phyloP scores from a whole-genome alignment of 2,888 invertebrate species.

The Lathronympha strigana region DNA sequence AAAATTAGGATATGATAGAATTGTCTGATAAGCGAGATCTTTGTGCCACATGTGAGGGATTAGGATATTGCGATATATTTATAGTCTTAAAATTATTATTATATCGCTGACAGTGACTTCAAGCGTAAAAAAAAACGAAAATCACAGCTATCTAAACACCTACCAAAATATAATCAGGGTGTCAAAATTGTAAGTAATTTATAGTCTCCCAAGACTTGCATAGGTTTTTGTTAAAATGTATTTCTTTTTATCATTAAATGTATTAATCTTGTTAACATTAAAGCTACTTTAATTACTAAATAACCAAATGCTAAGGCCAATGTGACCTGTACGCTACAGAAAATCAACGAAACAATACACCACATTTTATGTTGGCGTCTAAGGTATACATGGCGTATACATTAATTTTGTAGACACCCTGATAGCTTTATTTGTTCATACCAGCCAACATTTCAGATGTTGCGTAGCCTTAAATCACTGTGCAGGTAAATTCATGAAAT shows the following conservation, averaged over 20 bases:
- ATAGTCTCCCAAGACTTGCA: no score
- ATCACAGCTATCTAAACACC: conserved; percentile 12
- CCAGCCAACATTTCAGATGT: conserved; percentile 21
- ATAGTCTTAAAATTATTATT: neutral
- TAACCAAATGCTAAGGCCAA: no score
- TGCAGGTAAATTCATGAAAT: neutral
- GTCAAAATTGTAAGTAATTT: no score
- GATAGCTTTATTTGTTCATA: neutral
- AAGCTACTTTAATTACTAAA: neutral
- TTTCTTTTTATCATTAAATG: no score
- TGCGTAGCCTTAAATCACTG: neutral
- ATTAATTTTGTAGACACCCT: neutral
- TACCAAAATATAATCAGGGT: neutral
- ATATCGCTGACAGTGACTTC: neutral
- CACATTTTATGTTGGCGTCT: neutral
- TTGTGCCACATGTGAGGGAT: no score
- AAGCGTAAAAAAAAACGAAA: neutral
- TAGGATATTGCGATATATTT: neutral
- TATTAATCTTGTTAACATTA: no score
- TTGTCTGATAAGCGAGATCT: no score
- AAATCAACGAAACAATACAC: no score
- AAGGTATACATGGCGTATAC: no score
- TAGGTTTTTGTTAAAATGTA: no score
- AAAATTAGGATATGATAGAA: no score
- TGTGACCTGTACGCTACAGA: no score